Percentiles rank a stretch among this genome's conserved stretches.
Conservation (phyloP, 2,797 vertebrate genomes). For the Enteromius argenteus region DNA sequence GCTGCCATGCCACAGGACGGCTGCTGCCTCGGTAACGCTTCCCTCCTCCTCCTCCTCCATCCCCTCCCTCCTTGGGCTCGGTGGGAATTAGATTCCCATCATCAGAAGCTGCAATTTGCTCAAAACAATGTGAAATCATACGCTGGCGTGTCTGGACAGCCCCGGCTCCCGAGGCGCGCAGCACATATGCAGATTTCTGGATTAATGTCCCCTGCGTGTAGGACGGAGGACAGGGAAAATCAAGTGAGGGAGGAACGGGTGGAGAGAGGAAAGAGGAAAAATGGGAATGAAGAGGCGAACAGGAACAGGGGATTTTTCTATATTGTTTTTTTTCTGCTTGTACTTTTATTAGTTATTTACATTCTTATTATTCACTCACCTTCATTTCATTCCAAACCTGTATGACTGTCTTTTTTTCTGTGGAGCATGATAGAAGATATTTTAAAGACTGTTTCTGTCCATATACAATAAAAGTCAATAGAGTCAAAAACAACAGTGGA, state of each 20-base stretch:
- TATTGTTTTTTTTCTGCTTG: not conserved
- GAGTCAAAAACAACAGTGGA: not conserved
- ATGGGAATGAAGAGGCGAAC: conserved; percentile 8
- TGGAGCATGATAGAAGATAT: not conserved
- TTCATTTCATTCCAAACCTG: not conserved
- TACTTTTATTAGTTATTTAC: not conserved
- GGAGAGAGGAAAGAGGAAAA: conserved; percentile 16
- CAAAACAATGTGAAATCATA: conserved; percentile 79
- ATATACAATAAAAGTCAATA: not conserved
- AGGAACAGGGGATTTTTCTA: not conserved
- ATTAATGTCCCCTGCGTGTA: conserved; percentile 73
- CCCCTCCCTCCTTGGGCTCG: conserved; percentile 46
- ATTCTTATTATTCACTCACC: not conserved
- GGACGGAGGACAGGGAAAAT: conserved; percentile 61
- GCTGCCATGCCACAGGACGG: conserved; percentile 68
- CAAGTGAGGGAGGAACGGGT: conserved; percentile 43
- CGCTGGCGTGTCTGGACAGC: conserved; percentile 66
- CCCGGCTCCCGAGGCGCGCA: conserved; percentile 68
- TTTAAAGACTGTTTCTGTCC: not conserved
- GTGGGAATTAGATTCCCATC: conserved; percentile 76
- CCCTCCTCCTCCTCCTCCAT: conserved; percentile 40
- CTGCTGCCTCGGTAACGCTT: conserved; percentile 60
- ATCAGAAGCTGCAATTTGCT: conserved; percentile 75
- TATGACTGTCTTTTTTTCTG: not conserved
- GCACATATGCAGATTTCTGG: conserved; percentile 76